Base-by-base conservation (phyloP, 2,113 vertebrate genomes). In the Propithecus coquereli region DNA sequence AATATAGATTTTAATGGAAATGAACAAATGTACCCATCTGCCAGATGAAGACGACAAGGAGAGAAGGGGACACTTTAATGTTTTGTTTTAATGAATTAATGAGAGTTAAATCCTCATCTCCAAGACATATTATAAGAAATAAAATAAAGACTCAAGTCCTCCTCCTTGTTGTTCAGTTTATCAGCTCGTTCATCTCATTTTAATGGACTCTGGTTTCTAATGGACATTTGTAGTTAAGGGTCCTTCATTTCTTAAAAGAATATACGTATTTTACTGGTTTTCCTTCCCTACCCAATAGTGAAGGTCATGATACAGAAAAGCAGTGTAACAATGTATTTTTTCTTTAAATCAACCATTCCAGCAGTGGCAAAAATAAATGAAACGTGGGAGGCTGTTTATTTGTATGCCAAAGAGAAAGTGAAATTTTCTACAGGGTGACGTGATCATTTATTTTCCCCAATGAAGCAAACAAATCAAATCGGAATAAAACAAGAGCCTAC, bases 401-500 rank as follows among this genome's bases (percentile, higher is more conserved):
- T 79, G 61, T 77, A 79, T 4, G 54, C 94, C 96, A 96, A 70
- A 95, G 79, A 92, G 87, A 96, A 86, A 95, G 92, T 22, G 37
- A 91, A 90, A 74, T 92, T 97, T 90, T 92, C 95, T 34, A 82
- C 9, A 90, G 90, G 87, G 57, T 97, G 95, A 96, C 84, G 81
- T 0, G 11, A 83, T 87, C 96, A 95, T 97, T 97, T 94, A 76
- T 97, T 97, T 98, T 90, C 92, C 82, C 54, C 88, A 92, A 50
- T 50, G 93, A 96, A 96, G 93, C 87, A 82, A 95, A 81, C 96
- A 94, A 87, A 95, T 97, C 92, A 94, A 96, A 92, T 1, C 37
- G 43, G 73, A 96, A 92, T 70, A 89, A 94, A 86, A 77, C 37
- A 43, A 89, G 47, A 90, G 82, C 57, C 70, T 37, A 50, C 45